phyloP scores from a whole-genome alignment of 1,140 invertebrate species.

The Ceratina calcarata region DNA sequence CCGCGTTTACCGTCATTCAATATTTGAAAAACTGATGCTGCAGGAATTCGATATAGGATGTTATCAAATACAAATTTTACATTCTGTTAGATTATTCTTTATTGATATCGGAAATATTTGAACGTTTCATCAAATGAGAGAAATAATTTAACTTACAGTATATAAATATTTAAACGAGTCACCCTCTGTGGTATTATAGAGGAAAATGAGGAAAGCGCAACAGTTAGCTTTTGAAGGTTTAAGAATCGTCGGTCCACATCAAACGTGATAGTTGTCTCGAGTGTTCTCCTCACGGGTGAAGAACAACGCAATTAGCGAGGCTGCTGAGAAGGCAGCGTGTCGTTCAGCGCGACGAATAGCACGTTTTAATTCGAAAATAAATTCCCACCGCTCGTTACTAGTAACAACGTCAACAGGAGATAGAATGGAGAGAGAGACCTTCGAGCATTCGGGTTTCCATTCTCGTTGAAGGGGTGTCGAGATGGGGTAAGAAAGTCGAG shows the following conservation, averaged over 20 bases:
- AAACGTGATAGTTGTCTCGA: slow-evolving; percentile 19
- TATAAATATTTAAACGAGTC: too few relatives aligned
- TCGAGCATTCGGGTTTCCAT: slow-evolving; percentile 39
- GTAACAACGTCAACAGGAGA: neutral
- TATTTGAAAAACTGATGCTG: neutral
- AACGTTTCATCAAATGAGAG: too few relatives aligned
- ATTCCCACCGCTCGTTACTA: slow-evolving; percentile 4
- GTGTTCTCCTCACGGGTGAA: slow-evolving; percentile 6
- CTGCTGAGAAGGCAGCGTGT: neutral
- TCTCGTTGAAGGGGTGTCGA: neutral
- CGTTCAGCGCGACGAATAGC: neutral
- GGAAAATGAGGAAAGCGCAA: slow-evolving; percentile 10
- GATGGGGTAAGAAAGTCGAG: slow-evolving; percentile 2
- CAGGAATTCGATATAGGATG: too few relatives aligned
- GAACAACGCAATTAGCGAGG: slow-evolving; percentile 36
- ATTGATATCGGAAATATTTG: neutral
- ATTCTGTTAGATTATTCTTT: neutral
- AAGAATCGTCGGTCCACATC: slow-evolving; percentile 22
- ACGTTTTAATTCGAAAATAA: slow-evolving; percentile 13
- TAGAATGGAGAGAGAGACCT: neutral
- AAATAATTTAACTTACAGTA: too few relatives aligned
- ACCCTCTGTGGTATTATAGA: too few relatives aligned
- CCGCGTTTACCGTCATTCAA: neutral
- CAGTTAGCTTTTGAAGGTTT: slow-evolving; percentile 27
- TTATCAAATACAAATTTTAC: neutral